phyloP scores from a whole-genome alignment of 2,113 vertebrate genomes.

The Rousettus leschenaultii region DNA sequence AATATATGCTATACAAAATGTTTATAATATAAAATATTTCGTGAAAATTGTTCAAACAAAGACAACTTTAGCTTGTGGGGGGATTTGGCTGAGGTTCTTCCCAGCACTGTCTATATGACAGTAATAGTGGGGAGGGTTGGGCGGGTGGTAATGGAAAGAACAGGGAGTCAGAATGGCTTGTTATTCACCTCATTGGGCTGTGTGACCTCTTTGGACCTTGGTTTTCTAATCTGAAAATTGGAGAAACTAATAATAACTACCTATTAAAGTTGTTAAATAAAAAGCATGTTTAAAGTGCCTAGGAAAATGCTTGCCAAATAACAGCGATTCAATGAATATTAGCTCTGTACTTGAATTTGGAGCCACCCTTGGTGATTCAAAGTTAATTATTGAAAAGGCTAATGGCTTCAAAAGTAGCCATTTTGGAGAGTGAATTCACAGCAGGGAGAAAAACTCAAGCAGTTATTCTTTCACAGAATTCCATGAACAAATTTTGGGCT shows the following conservation, averaged over 20 bases:
- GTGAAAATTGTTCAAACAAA: neutral
- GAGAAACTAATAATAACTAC: conserved; percentile 48
- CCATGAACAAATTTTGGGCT: neutral
- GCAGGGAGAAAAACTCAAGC: conserved; percentile 27
- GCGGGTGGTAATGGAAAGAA: neutral
- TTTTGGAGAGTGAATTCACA: conserved; percentile 56
- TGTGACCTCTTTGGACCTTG: conserved; percentile 18
- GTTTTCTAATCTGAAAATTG: conserved; percentile 42
- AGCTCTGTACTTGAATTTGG: conserved; percentile 59
- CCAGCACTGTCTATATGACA: neutral
- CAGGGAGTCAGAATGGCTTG: neutral
- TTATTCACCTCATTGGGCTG: neutral
- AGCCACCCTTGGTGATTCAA: conserved; percentile 40
- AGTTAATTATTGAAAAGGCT: conserved; percentile 69
- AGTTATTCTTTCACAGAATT: conserved; percentile 38
- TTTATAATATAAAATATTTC: conserved; percentile 10
- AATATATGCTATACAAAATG: neutral
- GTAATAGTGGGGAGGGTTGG: neutral
- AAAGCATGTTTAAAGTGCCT: conserved; percentile 47
- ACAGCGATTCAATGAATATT: conserved; percentile 48
- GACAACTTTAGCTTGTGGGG: neutral
- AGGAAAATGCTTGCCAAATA: conserved; percentile 50
- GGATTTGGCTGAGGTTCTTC: neutral
- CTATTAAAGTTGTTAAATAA: conserved; percentile 56
- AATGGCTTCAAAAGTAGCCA: conserved; percentile 63